phyloP scores from a whole-genome alignment of 2,888 invertebrate genomes.

The Caenorhabditis auriculariae region DNA sequence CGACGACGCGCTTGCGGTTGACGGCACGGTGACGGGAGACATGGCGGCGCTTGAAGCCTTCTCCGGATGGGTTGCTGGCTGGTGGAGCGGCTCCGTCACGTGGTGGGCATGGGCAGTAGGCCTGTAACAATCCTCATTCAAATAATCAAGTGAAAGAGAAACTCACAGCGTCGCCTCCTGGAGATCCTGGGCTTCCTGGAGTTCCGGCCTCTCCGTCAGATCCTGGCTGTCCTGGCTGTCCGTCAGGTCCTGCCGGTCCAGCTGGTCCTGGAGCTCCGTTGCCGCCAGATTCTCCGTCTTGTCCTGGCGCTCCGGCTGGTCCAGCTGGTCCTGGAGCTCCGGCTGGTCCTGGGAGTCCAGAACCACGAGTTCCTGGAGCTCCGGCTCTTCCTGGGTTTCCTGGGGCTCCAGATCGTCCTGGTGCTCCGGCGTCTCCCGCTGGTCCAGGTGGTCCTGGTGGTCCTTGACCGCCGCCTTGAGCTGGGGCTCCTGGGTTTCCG shows the following conservation, averaged over 20 bases:
- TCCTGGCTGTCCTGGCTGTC: conserved; percentile 29
- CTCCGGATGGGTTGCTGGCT: conserved; percentile 7
- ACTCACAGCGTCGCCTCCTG: conserved; percentile 23
- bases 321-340: conserved; percentile 11
- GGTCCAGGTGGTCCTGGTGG: conserved; percentile 25
- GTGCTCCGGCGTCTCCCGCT: conserved; percentile 20
- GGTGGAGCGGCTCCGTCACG: conserved; percentile 15
- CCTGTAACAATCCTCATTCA: background rate
- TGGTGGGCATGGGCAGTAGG: conserved; percentile 33
- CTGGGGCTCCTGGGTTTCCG: conserved; percentile 31
- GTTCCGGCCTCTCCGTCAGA: conserved; percentile 23
- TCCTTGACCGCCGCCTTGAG: conserved; percentile 23
- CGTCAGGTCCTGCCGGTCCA: conserved; percentile 11
- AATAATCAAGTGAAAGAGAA: background rate
- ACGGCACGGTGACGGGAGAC: conserved; percentile 22
- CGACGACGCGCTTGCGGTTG: conserved; percentile 14
- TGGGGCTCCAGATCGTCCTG: conserved; percentile 22
- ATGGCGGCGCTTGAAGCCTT: conserved; percentile 7
- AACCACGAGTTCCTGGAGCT: conserved; percentile 20
- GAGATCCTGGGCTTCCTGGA: conserved; percentile 21
- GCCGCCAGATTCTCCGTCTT: conserved; percentile 11
- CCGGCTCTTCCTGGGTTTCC: conserved; percentile 27
- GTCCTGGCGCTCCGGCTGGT: conserved; percentile 4
- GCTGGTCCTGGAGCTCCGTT: conserved; percentile 14
- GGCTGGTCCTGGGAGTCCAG: conserved; percentile 3